A percentile compares a stretch with the other conserved stretches of the same genome.
phyloP scores from a whole-genome alignment of 1,140 invertebrate species.

The Habropoda laboriosa region DNA sequence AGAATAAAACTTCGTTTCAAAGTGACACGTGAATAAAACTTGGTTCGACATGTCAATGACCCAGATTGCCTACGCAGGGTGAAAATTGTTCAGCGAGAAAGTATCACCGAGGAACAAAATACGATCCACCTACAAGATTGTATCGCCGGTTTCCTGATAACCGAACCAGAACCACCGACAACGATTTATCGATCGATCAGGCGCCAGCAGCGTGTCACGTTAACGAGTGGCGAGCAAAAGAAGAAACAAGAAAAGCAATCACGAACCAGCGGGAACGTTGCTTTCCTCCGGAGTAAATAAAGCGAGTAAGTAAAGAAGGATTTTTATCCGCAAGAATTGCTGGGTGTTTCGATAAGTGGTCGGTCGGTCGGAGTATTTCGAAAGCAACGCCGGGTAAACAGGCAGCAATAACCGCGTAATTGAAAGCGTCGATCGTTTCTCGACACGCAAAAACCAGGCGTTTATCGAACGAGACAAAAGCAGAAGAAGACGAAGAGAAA shows the following conservation, averaged over 20 bases:
- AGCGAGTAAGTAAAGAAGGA: slow-evolving; percentile 25
- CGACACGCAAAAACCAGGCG: background rate
- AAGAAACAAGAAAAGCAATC: background rate
- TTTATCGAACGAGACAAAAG: background rate
- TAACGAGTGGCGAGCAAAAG: background rate
- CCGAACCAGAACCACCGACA: background rate
- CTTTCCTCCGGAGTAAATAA: background rate
- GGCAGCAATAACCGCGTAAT: background rate
- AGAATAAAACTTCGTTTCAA: no score
- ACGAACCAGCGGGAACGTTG: background rate
- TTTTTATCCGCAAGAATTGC: slow-evolving; percentile 15
- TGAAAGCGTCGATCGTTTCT: background rate
- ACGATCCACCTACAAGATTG: no score
- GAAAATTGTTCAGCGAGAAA: no score
- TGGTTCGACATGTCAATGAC: no score
- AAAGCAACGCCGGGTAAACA: slow-evolving; percentile 15
- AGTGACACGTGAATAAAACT: no score
- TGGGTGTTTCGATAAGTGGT: slow-evolving; percentile 13
- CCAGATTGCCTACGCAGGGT: no score
- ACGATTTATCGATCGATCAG: background rate
- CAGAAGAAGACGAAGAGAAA: background rate
- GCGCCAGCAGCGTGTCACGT: background rate
- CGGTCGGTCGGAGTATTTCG: background rate
- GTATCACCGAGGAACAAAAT: no score
- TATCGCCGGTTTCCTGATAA: background rate